Base-by-base conservation (phyloP, 2,888 invertebrate species). In the Xestia ashworthii region DNA sequence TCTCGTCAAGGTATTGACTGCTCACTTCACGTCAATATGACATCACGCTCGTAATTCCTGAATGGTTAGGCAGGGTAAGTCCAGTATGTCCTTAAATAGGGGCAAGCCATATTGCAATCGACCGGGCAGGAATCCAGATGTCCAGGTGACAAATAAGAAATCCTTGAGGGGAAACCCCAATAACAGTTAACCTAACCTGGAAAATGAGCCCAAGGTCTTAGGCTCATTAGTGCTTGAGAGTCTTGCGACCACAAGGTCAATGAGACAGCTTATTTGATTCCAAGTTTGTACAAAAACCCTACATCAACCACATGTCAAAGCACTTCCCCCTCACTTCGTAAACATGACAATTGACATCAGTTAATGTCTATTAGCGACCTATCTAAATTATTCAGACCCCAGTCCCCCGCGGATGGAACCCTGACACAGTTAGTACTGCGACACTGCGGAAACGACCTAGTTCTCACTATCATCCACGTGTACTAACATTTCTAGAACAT, bases 351-450 rank as follows among this genome's bases (percentile, higher is more conserved):
- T 68, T 67, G 60, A 60, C 73, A 80, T 44, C 70, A 76, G 66
- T 81, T 62, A 81, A 53, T 69, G 60, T 66, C 38, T 69, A 78
- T 71, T 71, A 78, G 62, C 53, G 62, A 48, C 62, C 80, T 84
- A 76, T 77, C 68, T 81, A 72, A 78, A 81, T 82, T 73, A 82
- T 86, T 82, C 72, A 80, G 80, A 66, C 32, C 78, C 78, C 70
- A 76, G 72, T 70, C 76, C 65, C 71, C 72, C 19, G 48, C 67
- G 58, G 3, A 50, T 50, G 64, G 41, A 76, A 72, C 87, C 82
- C 82, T 87, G 87, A 87, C 87, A 87, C 76, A 78, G 68, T 85
- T 81, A 76, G 25, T 60, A 74, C 71, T 83, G 81, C 79, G 78
- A 83, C 81, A 77, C 64, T 74, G 68, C 79, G 87, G 83, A 87